Evolutionary conservation across 1,140 invertebrate genomes (phyloP).

Genomic region (Drosophila ohnishii): DNA sequence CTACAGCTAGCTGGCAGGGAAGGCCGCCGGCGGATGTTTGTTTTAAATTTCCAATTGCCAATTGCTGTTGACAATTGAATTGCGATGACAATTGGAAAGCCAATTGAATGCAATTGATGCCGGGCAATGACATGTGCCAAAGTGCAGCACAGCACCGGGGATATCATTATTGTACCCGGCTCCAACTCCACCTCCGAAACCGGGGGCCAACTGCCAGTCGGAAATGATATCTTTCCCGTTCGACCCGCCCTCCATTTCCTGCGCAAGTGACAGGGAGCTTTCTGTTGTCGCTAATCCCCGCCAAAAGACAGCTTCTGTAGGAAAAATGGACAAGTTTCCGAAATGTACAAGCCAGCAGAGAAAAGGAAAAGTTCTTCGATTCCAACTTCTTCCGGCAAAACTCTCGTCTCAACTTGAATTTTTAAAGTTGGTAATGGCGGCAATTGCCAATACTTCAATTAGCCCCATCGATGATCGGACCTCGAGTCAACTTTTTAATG

Average conservation of each 20-base stretch:
- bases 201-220: slow-evolving; percentile 3
- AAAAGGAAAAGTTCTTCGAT: background rate
- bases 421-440: slow-evolving; percentile 1
- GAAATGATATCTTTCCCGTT: slow-evolving; percentile 8
- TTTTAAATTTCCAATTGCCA: slow-evolving; percentile 72
- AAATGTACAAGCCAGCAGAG: background rate
- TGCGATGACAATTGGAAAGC: slow-evolving; percentile 70
- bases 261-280: slow-evolving; percentile 5
- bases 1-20: background rate
- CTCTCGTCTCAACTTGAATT: background rate
- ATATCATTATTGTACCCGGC: slow-evolving; percentile 13
- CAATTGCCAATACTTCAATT: slow-evolving; percentile 8
- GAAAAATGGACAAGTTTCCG: slow-evolving; percentile 2
- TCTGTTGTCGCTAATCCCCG: slow-evolving; percentile 14
- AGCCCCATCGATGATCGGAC: slow-evolving; percentile 9
- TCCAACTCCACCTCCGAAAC: background rate
- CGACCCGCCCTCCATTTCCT: background rate
- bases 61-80: slow-evolving; percentile 68
- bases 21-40: slow-evolving; percentile 57
- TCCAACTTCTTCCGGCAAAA: background rate
- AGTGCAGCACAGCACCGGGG: slow-evolving; percentile 1
- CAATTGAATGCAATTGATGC: slow-evolving; percentile 76
- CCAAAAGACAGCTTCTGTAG: slow-evolving; percentile 1
- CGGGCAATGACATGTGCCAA: slow-evolving; percentile 52
- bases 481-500: slow-evolving; percentile 12